Evolutionary conservation across 2,113 vertebrate genomes (phyloP).

Genomic region (Pycnonotus jocosus): DNA sequence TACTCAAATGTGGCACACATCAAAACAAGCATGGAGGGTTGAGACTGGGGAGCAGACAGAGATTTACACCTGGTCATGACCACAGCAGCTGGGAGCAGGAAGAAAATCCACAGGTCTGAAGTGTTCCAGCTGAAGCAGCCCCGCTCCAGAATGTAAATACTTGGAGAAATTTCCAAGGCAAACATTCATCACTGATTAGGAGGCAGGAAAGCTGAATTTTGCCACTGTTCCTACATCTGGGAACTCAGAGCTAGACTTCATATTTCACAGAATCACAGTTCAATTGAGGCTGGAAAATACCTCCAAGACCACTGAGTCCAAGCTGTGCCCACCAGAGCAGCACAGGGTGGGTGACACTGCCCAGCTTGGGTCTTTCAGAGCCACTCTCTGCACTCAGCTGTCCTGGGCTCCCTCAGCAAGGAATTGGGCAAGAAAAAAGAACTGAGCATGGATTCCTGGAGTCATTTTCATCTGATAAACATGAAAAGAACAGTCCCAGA

Average conservation of each 20-base stretch:
- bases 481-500: not conserved
- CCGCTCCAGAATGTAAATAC: not conserved
- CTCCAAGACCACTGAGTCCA: not conserved
- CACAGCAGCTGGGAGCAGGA: rapidly evolving
- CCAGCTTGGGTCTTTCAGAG: not conserved
- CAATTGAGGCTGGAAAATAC: not conserved
- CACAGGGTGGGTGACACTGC: not conserved
- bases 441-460: not conserved
- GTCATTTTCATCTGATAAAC: not conserved
- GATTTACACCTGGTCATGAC: not conserved
- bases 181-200: not conserved
- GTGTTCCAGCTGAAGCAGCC: not conserved
- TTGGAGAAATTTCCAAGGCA: not conserved
- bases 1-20: not conserved
- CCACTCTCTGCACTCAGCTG: not conserved
- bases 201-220: not conserved
- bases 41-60: not conserved
- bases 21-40: not conserved
- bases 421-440: not conserved
- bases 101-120: not conserved
- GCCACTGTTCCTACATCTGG: not conserved
- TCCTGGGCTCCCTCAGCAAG: not conserved
- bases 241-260: not conserved
- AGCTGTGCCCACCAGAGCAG: not conserved
- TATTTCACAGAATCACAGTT: not conserved